A percentile compares a stretch with the other conserved stretches of the same genome.
Evolutionary conservation across 2,888 invertebrate genomes (phyloP).

Genomic region (Xestobium rufovillosum): DNA sequence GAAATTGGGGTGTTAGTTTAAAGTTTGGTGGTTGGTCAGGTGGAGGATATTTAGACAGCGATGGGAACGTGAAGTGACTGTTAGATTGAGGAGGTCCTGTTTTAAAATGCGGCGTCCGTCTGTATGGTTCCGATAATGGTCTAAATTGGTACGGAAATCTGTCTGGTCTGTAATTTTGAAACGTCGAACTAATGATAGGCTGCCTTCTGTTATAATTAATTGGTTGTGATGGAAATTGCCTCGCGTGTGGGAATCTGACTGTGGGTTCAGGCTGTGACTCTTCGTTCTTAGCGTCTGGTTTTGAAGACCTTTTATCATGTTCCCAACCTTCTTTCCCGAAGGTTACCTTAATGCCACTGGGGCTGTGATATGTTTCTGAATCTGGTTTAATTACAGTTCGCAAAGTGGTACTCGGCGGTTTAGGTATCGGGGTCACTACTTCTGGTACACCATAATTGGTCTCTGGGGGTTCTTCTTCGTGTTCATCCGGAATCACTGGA

Average conservation of each 20-base stretch:
- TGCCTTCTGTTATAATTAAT: too few species aligned
- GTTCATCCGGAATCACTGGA: slow-evolving; percentile 54
- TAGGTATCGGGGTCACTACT: slow-evolving; percentile 36
- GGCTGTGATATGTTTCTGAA: slow-evolving; percentile 74
- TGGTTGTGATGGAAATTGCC: too few species aligned
- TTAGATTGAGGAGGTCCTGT: slow-evolving; percentile 20
- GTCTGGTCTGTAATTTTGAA: too few species aligned
- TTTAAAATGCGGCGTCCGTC: slow-evolving; percentile 42
- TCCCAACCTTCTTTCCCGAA: slow-evolving; percentile 62
- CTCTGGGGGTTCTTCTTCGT: slow-evolving; percentile 41
- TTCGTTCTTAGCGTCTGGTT: slow-evolving; percentile 46
- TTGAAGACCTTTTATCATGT: slow-evolving; percentile 43
- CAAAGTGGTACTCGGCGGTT: slow-evolving; percentile 67
- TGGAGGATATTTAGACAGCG: slow-evolving; percentile 13
- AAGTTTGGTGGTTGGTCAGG: slow-evolving; percentile 19
- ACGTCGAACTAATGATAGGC: too few species aligned
- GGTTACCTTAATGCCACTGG: slow-evolving; percentile 73
- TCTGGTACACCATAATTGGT: slow-evolving; percentile 14
- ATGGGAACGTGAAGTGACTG: slow-evolving; percentile 8
- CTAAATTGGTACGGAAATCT: neutral
- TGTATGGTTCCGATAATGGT: slow-evolving; percentile 44
- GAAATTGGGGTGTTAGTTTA: slow-evolving; percentile 21
- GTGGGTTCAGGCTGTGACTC: slow-evolving; percentile 61
- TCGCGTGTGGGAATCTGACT: slow-evolving; percentile 47
- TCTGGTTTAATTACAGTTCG: slow-evolving; percentile 81